Base-by-base conservation (phyloP, 2,888 invertebrate species). In the Meiosimyza decipiens region DNA sequence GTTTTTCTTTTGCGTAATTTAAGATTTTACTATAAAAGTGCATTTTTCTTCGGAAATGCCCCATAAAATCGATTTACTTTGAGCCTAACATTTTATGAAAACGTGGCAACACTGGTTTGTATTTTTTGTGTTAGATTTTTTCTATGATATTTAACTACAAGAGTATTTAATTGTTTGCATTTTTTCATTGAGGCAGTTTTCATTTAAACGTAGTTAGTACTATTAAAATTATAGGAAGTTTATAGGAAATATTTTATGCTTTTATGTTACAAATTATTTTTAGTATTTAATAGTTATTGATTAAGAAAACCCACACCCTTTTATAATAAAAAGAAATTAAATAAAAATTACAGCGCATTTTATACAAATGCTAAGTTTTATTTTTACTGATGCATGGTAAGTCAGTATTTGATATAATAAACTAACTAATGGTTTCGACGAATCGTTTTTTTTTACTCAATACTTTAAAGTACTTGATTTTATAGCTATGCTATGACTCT, bases 191-290 rank as follows among this genome's bases (percentile, higher is more conserved):
- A 67, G 57, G 67, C 55, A 54, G 55, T 67, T 67, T 55, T 40
- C 63, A 63, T 63, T 64, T 13, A 16, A 51, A 28, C 15, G 22
- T 52, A 18, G 28, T 65, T 65, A 65, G 28, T 65, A 28, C 28
- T 65, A 52, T 65, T 65, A 65, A 28, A 28, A 65, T 57, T 49
- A 55, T 68, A 68, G 67, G 82, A 80, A 71, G 74, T 78, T 76
- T 78, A 82, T 80, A 80, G 80, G 80, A 80, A 82, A 76, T 83
- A 76, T 79, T 78, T 75, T 77, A 79, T 80, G 40, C 40, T 62
- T 0, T 12, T 62, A 47, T 62, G 33, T 33, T 40, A 62, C 33
- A 62, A 40, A 40, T 62, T 40, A 13, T 40, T 40, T 47, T 49
- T 16, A 63, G 49, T 18, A 47, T 13, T 22, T 22, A 2, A 22